Base-by-base conservation (phyloP, 2,113 vertebrate species). In the Dascyllus trimaculatus region DNA sequence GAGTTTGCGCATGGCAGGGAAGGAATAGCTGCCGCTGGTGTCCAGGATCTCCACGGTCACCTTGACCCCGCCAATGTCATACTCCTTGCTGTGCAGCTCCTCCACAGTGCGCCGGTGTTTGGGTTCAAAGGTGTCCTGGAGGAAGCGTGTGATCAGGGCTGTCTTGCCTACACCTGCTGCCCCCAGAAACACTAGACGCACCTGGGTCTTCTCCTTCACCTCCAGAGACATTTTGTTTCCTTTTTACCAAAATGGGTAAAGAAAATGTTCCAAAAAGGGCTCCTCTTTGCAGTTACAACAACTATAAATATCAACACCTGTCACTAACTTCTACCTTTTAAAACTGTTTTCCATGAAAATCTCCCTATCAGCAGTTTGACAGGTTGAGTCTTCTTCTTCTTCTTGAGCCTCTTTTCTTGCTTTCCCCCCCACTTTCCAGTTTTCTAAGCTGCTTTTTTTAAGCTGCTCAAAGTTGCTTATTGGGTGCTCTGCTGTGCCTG, bases 21-120 rank as follows among this genome's bases (percentile, higher is more conserved):
- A 98, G 61, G 96, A 96, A 92, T 97, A 98, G 85, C 97, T 98
- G 52, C 97, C 96, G 0, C 96, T 97, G 82, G 96, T 97, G 94
- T 98, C 97, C 92, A 98, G 90, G 85, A 98, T 96, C 82, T 97
- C 95, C 61, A 98, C 91, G 15, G 91, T 97, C 80, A 98, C 85
- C 35, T 94, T 96, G 53, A 93, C 84, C 48, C 96, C 96, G 0
- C 93, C 92, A 29, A 96, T 93, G 85, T 97, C 95, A 0, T 96
- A 97, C 91, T 97, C 96, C 80, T 93, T 95, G 93, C 95, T 96
- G 94, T 98, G 96, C 83, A 97, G 90, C 94, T 98, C 97, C 88
- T 98, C 97, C 86, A 98, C 97, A 0, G 97, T 98, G 86, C 96
- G 95, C 69, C 94, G 92, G 88, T 97, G 96, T 84, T 97, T 97